Conservation (phyloP, 2,797 vertebrate genomes). For the Octomys mimax region DNA sequence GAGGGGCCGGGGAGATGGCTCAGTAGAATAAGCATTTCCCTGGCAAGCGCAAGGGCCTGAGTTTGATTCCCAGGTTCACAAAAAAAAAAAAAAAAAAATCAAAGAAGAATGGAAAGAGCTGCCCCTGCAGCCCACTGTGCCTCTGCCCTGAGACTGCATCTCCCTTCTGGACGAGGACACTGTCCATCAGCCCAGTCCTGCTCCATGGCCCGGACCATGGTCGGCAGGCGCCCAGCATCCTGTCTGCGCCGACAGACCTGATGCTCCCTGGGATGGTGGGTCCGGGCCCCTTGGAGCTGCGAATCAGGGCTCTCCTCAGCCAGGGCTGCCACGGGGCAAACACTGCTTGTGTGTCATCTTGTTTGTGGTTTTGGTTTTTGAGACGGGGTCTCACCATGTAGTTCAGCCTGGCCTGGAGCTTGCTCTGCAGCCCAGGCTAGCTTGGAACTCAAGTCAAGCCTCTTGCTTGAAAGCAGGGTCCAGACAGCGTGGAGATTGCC, state of each 20-base stretch:
- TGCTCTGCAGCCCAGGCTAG: too few relatives aligned
- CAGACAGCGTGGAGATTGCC: constrained; percentile 53
- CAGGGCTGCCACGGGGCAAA: neutral
- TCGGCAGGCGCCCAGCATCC: neutral
- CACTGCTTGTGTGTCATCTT: neutral
- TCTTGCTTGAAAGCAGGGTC: neutral
- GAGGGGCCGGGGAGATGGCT: too few relatives aligned
- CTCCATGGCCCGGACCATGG: too few relatives aligned
- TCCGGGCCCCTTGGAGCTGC: neutral
- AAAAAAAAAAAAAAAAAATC: neutral
- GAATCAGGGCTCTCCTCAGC: neutral
- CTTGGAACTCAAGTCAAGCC: neutral
- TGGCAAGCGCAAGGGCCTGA: too few relatives aligned
- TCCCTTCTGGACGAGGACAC: neutral
- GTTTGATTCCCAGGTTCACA: too few relatives aligned
- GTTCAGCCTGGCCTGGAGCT: neutral
- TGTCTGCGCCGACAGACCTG: too few relatives aligned
- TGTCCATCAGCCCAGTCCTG: too few relatives aligned
- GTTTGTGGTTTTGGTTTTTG: neutral
- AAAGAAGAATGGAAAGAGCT: neutral
- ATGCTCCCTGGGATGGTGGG: neutral
- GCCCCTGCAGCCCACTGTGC: neutral
- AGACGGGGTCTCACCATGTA: neutral
- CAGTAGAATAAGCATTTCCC: too few relatives aligned
- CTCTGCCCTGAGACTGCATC: too few relatives aligned